Conservation (phyloP, 2,113 vertebrate genomes). For the Gila orcuttii region DNA sequence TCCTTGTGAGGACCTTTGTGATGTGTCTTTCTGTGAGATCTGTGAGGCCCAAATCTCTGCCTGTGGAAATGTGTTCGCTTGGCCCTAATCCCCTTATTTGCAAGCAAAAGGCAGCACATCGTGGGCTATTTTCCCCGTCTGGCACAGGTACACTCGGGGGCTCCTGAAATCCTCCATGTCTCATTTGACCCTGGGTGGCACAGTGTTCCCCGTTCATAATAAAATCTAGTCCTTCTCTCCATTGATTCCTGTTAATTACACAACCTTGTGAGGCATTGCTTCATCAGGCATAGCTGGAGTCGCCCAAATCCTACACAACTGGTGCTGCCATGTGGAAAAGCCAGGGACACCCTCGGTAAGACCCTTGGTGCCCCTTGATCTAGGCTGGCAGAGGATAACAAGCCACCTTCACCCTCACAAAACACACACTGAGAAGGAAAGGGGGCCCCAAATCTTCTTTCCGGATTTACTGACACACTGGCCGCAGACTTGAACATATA, state of each 20-base stretch:
- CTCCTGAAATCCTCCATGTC: conserved; percentile 50
- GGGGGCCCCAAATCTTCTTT: conserved; percentile 47
- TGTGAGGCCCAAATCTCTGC: conserved; percentile 63
- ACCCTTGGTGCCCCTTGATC: conserved; percentile 55
- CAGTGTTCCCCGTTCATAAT: conserved; percentile 48
- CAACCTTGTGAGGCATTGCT: conserved; percentile 41
- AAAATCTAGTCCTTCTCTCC: conserved; percentile 47
- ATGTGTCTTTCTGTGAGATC: conserved; percentile 50
- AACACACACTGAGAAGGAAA: conserved; percentile 53
- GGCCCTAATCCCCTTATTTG: conserved; percentile 79
- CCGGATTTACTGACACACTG: conserved; percentile 34
- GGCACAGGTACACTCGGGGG: conserved; percentile 42
- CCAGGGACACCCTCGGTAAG: conserved; percentile 53
- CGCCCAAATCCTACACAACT: conserved; percentile 62
- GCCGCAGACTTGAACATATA: conserved; percentile 44
- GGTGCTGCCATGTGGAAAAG: conserved; percentile 66
- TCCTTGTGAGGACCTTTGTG: conserved; percentile 52
- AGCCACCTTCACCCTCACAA: conserved; percentile 58
- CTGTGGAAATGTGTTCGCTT: conserved; percentile 69
- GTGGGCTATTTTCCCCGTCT: conserved; percentile 35
- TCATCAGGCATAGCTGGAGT: conserved; percentile 52
- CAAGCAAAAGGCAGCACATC: conserved; percentile 71
- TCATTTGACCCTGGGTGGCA: conserved; percentile 58
- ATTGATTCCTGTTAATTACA: conserved; percentile 63
- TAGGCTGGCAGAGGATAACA: conserved; percentile 62